Base-by-base conservation (phyloP, 2,888 invertebrate species). In the Saturnia pavonia region DNA sequence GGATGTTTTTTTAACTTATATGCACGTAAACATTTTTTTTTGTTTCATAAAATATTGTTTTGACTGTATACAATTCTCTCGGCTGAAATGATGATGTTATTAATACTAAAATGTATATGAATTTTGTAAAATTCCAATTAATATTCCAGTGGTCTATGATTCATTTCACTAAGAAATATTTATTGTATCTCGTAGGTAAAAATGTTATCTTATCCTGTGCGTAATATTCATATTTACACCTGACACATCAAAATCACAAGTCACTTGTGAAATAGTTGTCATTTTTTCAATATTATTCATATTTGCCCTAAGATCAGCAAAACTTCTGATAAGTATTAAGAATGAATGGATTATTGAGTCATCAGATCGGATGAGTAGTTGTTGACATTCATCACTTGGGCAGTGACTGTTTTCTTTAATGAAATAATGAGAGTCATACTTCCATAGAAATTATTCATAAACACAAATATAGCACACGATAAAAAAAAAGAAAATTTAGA, bases 301-400 rank as follows among this genome's bases (percentile, higher is more conserved):
- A 60, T 27, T 6, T 14, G 14, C 57, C 2, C 0, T 25, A 14
- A 27, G 11, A 27, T 27, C 27, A 4, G 27, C 14, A 27, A 25
- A 25, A 22, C 54, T 54, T n/a, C 54, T 54, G 57, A 60, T 25
- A 60, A 60, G 7, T 27, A n/a, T n/a, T 54, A 22, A 54, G 54
- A 54, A 54, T 54, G 12, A 25, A 60, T 60, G 27, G n/a, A 27
- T 60, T 2, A 27, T 60, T 27, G 57, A 27, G 27, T 60, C 57
- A 60, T 60, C 57, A 27, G 27, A 12, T 60, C 14, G 57, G 57
- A 60, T 60, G 27, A 60, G 57, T 60, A 60, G 27, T 60, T 60
- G 57, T 60, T 60, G 57, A 60, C 27, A 60, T 27, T 27, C 57
- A 14, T 60, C 19, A 27, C 25, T 27, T 14, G 14, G 27, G 57